Percentiles rank a stretch among this genome's conserved stretches.
phyloP scores from a whole-genome alignment of 2,113 vertebrate genomes.

The Isurus oxyrinchus region DNA sequence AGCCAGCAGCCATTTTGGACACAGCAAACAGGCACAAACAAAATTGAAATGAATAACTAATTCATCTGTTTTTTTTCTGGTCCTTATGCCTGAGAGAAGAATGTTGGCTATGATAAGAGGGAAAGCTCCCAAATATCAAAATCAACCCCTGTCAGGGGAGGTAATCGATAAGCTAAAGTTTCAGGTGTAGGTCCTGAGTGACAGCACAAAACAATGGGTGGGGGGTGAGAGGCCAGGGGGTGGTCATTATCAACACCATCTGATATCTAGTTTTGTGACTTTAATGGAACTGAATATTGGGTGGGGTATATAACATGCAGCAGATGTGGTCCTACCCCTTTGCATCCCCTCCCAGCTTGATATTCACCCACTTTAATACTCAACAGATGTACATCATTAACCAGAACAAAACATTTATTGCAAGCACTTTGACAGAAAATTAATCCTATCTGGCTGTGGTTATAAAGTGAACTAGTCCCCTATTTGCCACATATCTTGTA shows the following conservation, averaged over 20 bases:
- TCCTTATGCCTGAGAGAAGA: neutral
- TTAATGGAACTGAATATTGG: neutral
- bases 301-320: neutral
- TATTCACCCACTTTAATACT: neutral
- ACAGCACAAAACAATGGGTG: neutral
- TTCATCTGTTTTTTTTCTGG: neutral
- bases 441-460: neutral
- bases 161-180: neutral
- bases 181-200: neutral
- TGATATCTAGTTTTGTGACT: neutral
- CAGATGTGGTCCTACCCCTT: neutral
- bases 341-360: neutral
- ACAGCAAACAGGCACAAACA: neutral
- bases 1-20: neutral
- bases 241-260: neutral
- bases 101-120: neutral
- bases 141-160: neutral
- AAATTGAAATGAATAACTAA: neutral
- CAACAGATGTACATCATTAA: neutral
- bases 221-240: neutral
- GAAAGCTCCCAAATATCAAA: neutral
- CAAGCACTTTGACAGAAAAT: neutral
- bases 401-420: conserved; percentile 1
- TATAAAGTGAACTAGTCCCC: neutral
- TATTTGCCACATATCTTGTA: neutral